Evolutionary conservation across 37 sponge, comb jelly and placozoan genomes (phyloP), one percentile per base, ranked within the genome.

Genomic region (Beroe ovata): DNA sequence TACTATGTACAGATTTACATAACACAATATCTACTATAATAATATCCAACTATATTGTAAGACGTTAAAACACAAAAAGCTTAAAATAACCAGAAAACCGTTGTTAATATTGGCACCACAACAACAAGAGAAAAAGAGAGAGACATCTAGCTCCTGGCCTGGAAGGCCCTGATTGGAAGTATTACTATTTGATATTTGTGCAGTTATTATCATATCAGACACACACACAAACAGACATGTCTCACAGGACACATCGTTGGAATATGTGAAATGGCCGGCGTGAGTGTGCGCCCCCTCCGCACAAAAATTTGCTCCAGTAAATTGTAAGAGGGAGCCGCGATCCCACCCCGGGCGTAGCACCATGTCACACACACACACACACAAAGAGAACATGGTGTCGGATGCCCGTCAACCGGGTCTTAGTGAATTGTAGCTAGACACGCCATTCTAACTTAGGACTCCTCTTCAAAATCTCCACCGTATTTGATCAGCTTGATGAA

Each of bases 401-500:
- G 54, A 11, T 47, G 54, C 54, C 54, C 54, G 54, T 47, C 16
- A 58, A 6, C 6, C 54, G 54, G 54, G 54, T 16, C 11, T 16
- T 47, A 11, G 54, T 6, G 54, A 47, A 47, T 47, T 47, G 6
- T 16, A 47, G 54, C 54, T 47, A 47, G 54, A n/a, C n/a, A n/a
- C n/a, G 63, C 8, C 63, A 62, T 20, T 62, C 63, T 25, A 62
- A 62, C 28, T 77, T 77, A 77, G 20, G 84, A 33, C 23, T 77
- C 84, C 84, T 77, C 84, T 54, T 77, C 84, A 29, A 77, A 77
- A 25, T 77, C 84, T 42, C 84, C 84, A 4, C 84, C 84, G 47
- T 77, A 77, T 40, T 77, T 77, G 84, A 77, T 77, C 47, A 77
- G 84, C 84, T 77, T 77, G 84, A 77, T 77, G 84, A 77, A 77